Evolutionary conservation across 1,140 invertebrate species (phyloP).

Genomic region (Drosophila parvula): DNA sequence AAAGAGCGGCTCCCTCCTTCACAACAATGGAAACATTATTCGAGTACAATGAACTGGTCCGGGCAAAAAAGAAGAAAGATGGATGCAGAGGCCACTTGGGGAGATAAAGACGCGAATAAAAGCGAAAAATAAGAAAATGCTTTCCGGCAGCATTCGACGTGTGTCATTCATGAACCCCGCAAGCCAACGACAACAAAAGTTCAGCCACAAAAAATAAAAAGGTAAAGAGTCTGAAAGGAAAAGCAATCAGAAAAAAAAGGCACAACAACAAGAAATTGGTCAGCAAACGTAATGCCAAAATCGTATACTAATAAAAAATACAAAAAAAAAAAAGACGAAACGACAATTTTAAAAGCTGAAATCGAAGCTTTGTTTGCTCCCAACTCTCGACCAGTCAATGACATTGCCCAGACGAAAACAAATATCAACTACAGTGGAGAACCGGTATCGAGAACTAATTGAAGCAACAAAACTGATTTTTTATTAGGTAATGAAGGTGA

Average conservation of each 20-base stretch:
- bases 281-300: conserved; percentile 33
- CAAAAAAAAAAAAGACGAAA: background rate
- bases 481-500: background rate
- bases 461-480: background rate
- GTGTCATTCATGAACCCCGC: conserved; percentile 53
- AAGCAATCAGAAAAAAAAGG: conserved; percentile 33
- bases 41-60: conserved; percentile 40
- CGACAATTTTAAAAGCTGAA: conserved; percentile 23
- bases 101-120: conserved; percentile 47
- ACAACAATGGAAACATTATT: conserved; percentile 51
- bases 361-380: conserved; percentile 30
- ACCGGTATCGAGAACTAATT: background rate
- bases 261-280: conserved; percentile 11
- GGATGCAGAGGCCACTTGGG: conserved; percentile 13
- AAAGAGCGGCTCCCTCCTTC: conserved; percentile 18
- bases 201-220: conserved; percentile 13
- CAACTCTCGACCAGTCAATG: conserved; percentile 36
- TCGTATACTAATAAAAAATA: conserved; percentile 14
- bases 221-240: conserved; percentile 23
- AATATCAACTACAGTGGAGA: conserved; percentile 26
- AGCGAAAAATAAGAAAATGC: conserved; percentile 50
- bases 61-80: conserved; percentile 2
- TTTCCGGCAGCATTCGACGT: conserved; percentile 64
- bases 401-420: conserved; percentile 44
- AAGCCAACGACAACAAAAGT: conserved; percentile 15